Evolutionary conservation across 2,797 vertebrate species (phyloP).

Genomic region (Pangasius macronema): DNA sequence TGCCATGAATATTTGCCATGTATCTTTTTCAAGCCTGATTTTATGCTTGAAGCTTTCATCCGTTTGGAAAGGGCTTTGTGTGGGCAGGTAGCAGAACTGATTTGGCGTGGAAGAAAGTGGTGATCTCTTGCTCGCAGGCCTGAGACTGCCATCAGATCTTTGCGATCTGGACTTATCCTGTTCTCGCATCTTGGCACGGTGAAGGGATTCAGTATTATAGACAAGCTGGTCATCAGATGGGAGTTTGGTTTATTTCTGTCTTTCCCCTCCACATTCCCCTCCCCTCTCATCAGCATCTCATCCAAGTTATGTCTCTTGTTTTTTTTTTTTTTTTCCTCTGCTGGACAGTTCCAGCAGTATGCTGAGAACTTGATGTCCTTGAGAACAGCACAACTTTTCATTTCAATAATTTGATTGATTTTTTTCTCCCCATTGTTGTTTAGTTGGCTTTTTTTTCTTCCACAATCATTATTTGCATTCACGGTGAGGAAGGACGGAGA

Average conservation of each 20-base stretch:
- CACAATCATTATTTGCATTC: slow-evolving; percentile 67
- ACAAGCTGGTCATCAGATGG: slow-evolving; percentile 85
- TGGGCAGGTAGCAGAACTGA: slow-evolving; percentile 64
- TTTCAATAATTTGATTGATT: slow-evolving; percentile 69
- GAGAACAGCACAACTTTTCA: slow-evolving; percentile 70
- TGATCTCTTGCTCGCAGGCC: slow-evolving; percentile 53
- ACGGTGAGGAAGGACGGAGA: slow-evolving; percentile 37
- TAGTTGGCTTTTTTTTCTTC: slow-evolving; percentile 30
- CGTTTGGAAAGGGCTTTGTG: slow-evolving; percentile 33
- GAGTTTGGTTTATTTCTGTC: slow-evolving; percentile 77
- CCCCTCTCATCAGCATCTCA: slow-evolving; percentile 64
- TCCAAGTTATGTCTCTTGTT: slow-evolving; percentile 71
- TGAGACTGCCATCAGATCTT: slow-evolving; percentile 61
- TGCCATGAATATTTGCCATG: slow-evolving; percentile 49
- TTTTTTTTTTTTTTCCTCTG: slow-evolving; percentile 46
- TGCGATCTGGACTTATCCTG: slow-evolving; percentile 72
- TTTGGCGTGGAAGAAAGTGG: slow-evolving; percentile 57
- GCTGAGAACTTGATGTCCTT: slow-evolving; percentile 68
- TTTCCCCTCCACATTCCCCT: slow-evolving; percentile 46
- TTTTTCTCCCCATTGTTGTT: slow-evolving; percentile 18
- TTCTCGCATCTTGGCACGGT: slow-evolving; percentile 77
- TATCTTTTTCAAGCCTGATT: slow-evolving; percentile 39
- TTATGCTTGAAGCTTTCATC: slow-evolving; percentile 63
- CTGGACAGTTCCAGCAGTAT: slow-evolving; percentile 69
- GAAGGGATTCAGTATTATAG: slow-evolving; percentile 72